Base-by-base conservation (phyloP, 2,888 invertebrate species). In the Euproctis similis region DNA sequence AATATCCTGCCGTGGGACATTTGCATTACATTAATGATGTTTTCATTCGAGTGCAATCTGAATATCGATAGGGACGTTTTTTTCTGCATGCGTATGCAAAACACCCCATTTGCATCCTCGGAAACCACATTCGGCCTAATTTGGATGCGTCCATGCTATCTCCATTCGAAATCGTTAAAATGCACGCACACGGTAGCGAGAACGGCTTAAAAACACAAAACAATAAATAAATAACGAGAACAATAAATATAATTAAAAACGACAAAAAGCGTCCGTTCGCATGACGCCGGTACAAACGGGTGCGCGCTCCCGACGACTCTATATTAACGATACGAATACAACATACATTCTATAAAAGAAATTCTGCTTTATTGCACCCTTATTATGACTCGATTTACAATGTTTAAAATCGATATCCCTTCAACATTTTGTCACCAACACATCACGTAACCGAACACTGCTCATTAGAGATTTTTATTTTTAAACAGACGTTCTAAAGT, bases 161-260 rank as follows among this genome's bases (percentile, higher is more conserved):
- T 6, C 73, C 60, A 39, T 41, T 33, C 45, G 60, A 55, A 68
- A 75, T 81, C 78, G 71, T 78, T 75, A 73, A 74, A 75, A 76
- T 59, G 68, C 70, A 73, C 70, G 75, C 72, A 76, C 80, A n/a
- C n/a, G 66, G 78, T 78, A 81, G 80, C 76, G 60, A 60, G 68
- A 68, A 67, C 58, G 59, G 62, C 53, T 63, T 62, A 70, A n/a
- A 71, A 71, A 72, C 62, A 65, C 56, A 72, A 74, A 73, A 74
- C 74, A 75, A 77, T 75, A 77, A 81, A 81, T 75, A 80, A 77
- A 76, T 78, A 78, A 76, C 64, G 68, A 75, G 69, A 76, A 81
- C 80, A 77, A 81, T 81, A 80, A 81, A 80, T 81, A 78, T 81
- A 80, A 81, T 80, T 81, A 80, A 80, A 74, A 72, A 71, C 72